phyloP scores from a whole-genome alignment of 2,888 invertebrate genomes.

The Nephrotoma flavescens region DNA sequence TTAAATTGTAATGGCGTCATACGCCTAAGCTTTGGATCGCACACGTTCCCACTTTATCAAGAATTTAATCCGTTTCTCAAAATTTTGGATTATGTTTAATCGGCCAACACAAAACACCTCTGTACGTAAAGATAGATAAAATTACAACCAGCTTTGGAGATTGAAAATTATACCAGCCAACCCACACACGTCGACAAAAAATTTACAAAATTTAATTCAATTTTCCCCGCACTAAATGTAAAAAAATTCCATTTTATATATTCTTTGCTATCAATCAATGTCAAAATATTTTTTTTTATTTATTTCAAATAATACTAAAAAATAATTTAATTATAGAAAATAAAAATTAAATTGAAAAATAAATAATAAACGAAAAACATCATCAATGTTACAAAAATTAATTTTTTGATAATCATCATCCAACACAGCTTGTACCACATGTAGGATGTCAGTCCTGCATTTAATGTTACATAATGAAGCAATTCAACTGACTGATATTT shows the following conservation, averaged over 20 bases:
- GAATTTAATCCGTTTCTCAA: neutral
- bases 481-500: neutral
- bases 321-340: neutral
- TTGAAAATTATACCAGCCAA: neutral
- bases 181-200: neutral
- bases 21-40: neutral
- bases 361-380: neutral
- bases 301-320: neutral
- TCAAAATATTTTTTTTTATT: neutral
- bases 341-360: neutral
- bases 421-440: neutral
- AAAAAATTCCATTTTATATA: neutral
- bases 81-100: neutral
- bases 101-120: neutral
- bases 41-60: neutral
- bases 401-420: neutral
- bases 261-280: neutral
- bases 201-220: neutral
- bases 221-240: neutral
- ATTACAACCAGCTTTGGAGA: neutral
- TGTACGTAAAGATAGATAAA: neutral
- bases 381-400: neutral
- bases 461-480: neutral
- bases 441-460: neutral
- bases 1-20: neutral